Base-by-base conservation (phyloP, 1,140 invertebrate species). In the Trachymyrmex septentrionalis region DNA sequence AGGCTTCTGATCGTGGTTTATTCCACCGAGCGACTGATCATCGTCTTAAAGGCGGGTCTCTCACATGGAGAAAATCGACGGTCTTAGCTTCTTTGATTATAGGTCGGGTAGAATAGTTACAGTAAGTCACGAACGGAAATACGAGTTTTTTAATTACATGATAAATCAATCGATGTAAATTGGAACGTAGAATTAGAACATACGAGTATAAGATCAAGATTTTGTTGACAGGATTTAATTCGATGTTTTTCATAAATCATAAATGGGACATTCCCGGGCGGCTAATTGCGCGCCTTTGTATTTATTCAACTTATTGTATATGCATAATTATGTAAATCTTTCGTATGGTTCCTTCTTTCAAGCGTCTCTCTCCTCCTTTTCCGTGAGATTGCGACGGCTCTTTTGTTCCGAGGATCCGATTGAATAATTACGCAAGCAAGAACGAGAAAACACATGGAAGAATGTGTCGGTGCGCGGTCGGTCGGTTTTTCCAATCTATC, bases 1-100 rank as follows among this genome's bases (percentile, higher is more conserved):
- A 89, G 87, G 85, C 87, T 75, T 75, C 64, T 21, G 14, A 59
- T 73, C 57, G 63, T 64, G 84, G 38, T 88, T 87, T 84, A 84
- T 71, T 78, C 55, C 16, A 10, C 19, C 50, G 57, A 27, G 24
- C 24, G 57, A 67, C 24, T 34, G 63, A 34, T 16, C 85, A 50
- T 55, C 50, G 55, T 69, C 57, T 69, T 87, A 80, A 90, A 63
- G 88, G 72, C 48, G 21, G 38, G 67, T 73, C 34, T 85, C 55
- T 59, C 86, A 59, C 71, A 76, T 48, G 27, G 4, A 27, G 1
- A 53, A 16, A n/a, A 50, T 27, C 61, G 24, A n/a, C 16, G 48
- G 6, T 12, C 64, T 69, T 34, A 50, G 30, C 12, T 44, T 16
- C 30, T 61, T 44, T 55, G 34, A 30, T 82, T 61, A 34, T 27